Conservation (phyloP, 1,140 invertebrate genomes). For the Drosophila paulistorum region DNA sequence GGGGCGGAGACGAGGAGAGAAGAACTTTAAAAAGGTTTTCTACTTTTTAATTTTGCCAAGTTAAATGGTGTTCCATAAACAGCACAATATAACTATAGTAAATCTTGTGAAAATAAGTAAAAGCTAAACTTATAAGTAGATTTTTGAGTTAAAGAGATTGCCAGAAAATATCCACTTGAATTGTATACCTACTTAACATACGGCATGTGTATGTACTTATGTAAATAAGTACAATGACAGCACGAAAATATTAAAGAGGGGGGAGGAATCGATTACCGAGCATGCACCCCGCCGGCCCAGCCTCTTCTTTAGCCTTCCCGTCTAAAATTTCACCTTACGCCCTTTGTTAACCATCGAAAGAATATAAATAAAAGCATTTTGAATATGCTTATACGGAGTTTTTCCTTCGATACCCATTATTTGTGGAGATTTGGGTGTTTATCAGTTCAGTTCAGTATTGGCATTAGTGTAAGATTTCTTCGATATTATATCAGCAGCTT, state of each 20-base stretch:
- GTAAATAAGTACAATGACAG: constrained; percentile 28
- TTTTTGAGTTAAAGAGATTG: neutral
- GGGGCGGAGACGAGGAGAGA: too few species aligned
- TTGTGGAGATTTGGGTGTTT: neutral
- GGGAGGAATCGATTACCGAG: constrained; percentile 69
- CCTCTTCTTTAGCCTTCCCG: neutral
- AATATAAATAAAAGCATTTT: constrained; percentile 76
- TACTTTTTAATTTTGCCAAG: neutral
- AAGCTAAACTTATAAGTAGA: neutral
- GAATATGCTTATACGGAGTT: constrained; percentile 75
- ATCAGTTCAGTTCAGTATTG: too few species aligned
- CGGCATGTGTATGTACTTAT: constrained; percentile 4
- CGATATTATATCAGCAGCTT: neutral
- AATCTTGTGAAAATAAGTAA: constrained; percentile 13
- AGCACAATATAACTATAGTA: constrained; percentile 11
- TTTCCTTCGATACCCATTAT: constrained; percentile 25
- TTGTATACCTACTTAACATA: constrained; percentile 16
- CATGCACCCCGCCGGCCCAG: neutral
- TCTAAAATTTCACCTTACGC: neutral
- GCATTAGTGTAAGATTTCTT: too few species aligned
- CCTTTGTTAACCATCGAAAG: neutral
- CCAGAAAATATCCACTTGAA: neutral
- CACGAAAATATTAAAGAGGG: constrained; percentile 72
- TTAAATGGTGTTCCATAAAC: constrained; percentile 22
- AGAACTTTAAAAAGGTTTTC: constrained; percentile 3